Base-by-base conservation (phyloP, 2,888 invertebrate genomes). In the Dynastes maya region DNA sequence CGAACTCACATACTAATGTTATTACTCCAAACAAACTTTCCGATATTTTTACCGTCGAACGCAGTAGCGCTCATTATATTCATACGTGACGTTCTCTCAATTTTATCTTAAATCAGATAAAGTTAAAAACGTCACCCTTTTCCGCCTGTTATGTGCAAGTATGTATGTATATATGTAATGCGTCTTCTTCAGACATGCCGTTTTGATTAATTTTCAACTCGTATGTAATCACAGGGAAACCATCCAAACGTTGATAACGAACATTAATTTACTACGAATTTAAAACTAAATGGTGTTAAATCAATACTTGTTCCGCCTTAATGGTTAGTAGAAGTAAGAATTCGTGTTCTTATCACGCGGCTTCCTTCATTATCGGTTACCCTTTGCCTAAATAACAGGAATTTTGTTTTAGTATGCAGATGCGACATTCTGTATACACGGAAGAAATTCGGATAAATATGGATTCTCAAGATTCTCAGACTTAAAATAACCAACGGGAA, bases 321-420 rank as follows among this genome's bases (percentile, higher is more conserved):
- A 74, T 74, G 61, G 72, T 72, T 58, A 72, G 72, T 45, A 61
- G 72, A 74, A 74, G 61, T 74, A 45, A 45, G 72, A 74, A 61
- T 74, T 22, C 40, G 58, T 74, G 72, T 74, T 74, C 58, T 61
- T 61, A 74, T 74, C 61, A 49, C 72, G 11, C 13, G 72, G 22
- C 27, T 11, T 27, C 29, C 61, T 61, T 55, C 45, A 61, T 45
- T 74, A 61, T 45, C 61, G 45, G 22, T 61, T 13, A 74, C 61
- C 61, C 61, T 63, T 74, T 45, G 61, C 11, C 27, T 40, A 40
- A 72, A n/a, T 53, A 45, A 71, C 72, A 61, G 45, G 27, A 72
- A 72, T 61, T 61, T 61, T 61, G 45, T 61, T 72, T 72, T 72
- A 72, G 61, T 74, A 74, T 29, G 61, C 61, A 74, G 61, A 74